Evolutionary conservation across 2,113 vertebrate genomes (phyloP).

Genomic region (Macroglossus sobrinus): DNA sequence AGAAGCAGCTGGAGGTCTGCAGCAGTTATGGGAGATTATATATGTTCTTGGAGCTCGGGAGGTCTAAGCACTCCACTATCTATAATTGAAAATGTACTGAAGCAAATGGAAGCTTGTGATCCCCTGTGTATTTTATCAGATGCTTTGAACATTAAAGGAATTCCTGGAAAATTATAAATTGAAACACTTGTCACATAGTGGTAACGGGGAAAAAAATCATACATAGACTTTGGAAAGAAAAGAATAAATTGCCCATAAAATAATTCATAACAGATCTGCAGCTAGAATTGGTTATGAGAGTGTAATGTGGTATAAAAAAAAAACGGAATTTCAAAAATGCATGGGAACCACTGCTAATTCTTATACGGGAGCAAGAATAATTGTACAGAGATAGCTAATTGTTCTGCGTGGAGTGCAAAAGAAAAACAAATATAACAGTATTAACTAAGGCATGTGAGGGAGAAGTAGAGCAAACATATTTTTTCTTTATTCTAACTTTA

Average conservation of each 20-base stretch:
- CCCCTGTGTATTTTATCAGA: slow-evolving; percentile 70
- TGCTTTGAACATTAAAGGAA: slow-evolving; percentile 65
- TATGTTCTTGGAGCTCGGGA: slow-evolving; percentile 54
- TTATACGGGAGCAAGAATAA: not conserved
- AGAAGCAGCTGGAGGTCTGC: slow-evolving; percentile 43
- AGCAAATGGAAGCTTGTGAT: slow-evolving; percentile 58
- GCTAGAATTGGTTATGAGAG: slow-evolving; percentile 58
- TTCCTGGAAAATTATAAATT: slow-evolving; percentile 63
- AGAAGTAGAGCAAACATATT: not conserved
- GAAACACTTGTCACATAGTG: slow-evolving; percentile 25
- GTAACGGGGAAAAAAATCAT: slow-evolving; percentile 34
- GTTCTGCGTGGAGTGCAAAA: not conserved
- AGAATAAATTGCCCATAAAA: slow-evolving; percentile 63
- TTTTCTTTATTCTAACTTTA: slow-evolving; percentile 23
- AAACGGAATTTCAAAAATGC: slow-evolving; percentile 38
- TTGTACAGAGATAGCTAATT: slow-evolving; percentile 31
- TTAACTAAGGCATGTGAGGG: not conserved
- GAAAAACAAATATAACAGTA: slow-evolving; percentile 17
- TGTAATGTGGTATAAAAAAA: slow-evolving; percentile 61
- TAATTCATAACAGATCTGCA: slow-evolving; percentile 54
- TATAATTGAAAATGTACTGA: slow-evolving; percentile 68
- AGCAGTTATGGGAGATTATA: slow-evolving; percentile 47
- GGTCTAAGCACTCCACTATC: slow-evolving; percentile 57
- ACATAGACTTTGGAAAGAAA: slow-evolving; percentile 41
- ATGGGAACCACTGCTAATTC: slow-evolving; percentile 13